Conservation (phyloP, 1,140 invertebrate species). For the Aphelinus certus region DNA sequence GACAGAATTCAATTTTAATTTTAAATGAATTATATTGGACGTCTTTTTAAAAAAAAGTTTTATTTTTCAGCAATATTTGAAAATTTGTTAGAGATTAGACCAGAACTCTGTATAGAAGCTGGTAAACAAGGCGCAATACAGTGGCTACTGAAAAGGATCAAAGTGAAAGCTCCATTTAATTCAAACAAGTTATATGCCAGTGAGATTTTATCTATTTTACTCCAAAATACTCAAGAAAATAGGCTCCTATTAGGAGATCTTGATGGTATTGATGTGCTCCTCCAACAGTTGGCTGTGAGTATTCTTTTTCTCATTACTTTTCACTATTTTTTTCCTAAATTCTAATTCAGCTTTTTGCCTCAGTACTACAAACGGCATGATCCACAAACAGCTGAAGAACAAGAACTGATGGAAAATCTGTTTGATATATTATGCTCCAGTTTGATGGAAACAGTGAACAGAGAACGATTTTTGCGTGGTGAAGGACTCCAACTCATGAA, state of each 20-base stretch:
- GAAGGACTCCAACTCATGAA: constrained; percentile 97
- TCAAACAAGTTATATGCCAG: constrained; percentile 95
- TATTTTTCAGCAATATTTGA: constrained; percentile 79
- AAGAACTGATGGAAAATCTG: constrained; percentile 99
- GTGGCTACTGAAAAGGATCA: constrained; percentile 92
- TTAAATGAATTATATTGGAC: not conserved
- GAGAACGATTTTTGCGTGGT: constrained; percentile 91
- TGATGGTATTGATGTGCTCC: constrained; percentile 95
- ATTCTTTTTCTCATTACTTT: not conserved
- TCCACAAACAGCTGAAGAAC: constrained; percentile 88
- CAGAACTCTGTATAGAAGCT: constrained; percentile 84
- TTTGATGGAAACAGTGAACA: constrained; percentile 87
- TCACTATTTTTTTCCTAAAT: constrained; percentile 24
- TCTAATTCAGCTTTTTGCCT: constrained; percentile 37
- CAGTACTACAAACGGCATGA: constrained; percentile 95
- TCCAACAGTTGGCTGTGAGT: constrained; percentile 93
- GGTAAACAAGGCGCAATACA: constrained; percentile 89
- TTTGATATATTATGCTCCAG: constrained; percentile 96
- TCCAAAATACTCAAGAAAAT: constrained; percentile 90
- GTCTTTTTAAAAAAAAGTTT: not conserved
- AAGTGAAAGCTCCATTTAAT: constrained; percentile 90
- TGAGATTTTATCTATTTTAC: constrained; percentile 94
- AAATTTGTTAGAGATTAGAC: constrained; percentile 91
- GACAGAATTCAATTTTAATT: constrained; percentile 16
- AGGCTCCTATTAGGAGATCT: constrained; percentile 85